phyloP scores from a whole-genome alignment of 2,888 invertebrate species.

The Magallana nippona region DNA sequence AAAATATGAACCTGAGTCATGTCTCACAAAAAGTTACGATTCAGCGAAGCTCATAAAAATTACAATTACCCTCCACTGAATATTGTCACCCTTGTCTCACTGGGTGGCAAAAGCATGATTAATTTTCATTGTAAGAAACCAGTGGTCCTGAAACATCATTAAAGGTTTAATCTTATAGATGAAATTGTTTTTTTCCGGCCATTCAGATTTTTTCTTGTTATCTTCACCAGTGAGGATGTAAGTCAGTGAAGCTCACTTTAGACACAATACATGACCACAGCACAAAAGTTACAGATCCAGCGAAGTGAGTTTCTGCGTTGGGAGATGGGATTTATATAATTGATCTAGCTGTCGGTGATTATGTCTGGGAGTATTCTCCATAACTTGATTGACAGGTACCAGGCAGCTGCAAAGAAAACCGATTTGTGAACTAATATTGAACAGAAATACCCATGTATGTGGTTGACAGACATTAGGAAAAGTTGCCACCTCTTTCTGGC shows the following conservation, averaged over 20 bases:
- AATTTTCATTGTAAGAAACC: not conserved
- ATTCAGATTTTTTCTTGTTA: too few relatives aligned
- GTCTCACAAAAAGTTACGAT: slow-evolving; percentile 16
- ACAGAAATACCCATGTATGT: too few relatives aligned
- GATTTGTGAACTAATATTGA: too few relatives aligned
- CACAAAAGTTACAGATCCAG: not conserved
- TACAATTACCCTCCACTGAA: not conserved
- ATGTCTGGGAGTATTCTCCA: not conserved
- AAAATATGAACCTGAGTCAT: slow-evolving; percentile 32
- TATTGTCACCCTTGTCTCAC: slow-evolving; percentile 1
- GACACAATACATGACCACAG: not conserved
- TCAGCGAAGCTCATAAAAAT: slow-evolving; percentile 1
- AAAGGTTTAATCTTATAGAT: too few relatives aligned
- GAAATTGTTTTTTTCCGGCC: too few relatives aligned
- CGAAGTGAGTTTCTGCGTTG: not conserved
- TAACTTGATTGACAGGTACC: not conserved
- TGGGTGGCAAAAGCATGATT: slow-evolving; percentile 1
- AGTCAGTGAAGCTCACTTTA: not conserved
- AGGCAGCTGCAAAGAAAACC: not conserved
- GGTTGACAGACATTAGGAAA: not conserved
- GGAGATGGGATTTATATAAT: slow-evolving; percentile 12
- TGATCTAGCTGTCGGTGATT: not conserved
- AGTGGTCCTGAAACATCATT: not conserved
- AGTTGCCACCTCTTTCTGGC: slow-evolving; percentile 10
- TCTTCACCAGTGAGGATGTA: too few relatives aligned